Evolutionary conservation across 30 jellyfish, hydroid and myxozoan genomes (phyloP), one percentile per base, ranked within the genome.

Genomic region (Nemopilema nomurai): DNA sequence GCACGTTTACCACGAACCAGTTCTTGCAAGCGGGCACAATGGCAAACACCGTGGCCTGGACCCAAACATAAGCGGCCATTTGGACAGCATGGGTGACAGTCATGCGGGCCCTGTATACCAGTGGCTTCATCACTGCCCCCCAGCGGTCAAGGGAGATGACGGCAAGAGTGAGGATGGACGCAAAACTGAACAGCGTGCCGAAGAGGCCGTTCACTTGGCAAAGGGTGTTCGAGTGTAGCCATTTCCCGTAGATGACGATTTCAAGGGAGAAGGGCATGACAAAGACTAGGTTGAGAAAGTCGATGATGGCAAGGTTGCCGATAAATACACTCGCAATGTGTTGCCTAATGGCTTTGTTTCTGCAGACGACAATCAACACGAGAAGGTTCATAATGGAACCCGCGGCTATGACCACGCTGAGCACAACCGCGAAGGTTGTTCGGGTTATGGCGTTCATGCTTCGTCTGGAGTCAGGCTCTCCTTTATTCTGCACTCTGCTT

Each of bases 111-210:
- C 91, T 79, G 82, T 91, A 91, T 6, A 31, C 85, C 65, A 91
- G 78, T 13, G 97, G 97, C 78, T 78, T 91, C 97, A 91, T 91
- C 49, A 91, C 96, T 41, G 97, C 97, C 8, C 91, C 90, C 84
- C 90, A 80, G 67, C 97, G 87, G 73, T 91, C 97, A 49, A 91
- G 90, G 9, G 96, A 83, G 3, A 91, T 91, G 21, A 79, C 92
- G 8, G 96, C 97, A 51, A 91, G 75, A 57, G 96, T 88, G 1
- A 91, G 90, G 20, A 91, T 85, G 28, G 97, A 91, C 28, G 90
- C 97, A 33, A 91, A 86, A 69, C 88, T 91, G 28, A 91, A 79
- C 63, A 77, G 63, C 64, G 93, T 79, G 18, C 91, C 97, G 65
- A 91, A 77, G 77, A 91, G 80, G 33, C 92, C 92, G 26, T 74